A percentile compares a stretch with the other conserved stretches of the same genome.
Evolutionary conservation across 2,113 vertebrate species (phyloP).

Genomic region (Todiramphus chloris): DNA sequence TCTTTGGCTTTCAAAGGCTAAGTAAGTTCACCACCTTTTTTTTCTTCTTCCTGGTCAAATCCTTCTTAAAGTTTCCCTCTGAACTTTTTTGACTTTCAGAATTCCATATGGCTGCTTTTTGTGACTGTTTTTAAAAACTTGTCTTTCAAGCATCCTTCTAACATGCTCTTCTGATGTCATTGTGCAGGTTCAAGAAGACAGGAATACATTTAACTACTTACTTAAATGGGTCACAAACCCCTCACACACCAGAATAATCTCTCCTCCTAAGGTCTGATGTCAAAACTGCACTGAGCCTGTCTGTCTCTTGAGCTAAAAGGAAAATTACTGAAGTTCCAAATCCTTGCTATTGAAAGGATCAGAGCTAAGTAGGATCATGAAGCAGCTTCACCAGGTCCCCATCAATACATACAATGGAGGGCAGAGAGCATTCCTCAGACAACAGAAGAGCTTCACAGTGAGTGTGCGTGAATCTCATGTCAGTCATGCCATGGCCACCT

Average conservation of each 20-base stretch:
- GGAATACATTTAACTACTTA: constrained; percentile 7
- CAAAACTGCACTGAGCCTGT: neutral
- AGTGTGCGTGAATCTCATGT: neutral
- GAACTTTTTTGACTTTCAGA: constrained; percentile 1
- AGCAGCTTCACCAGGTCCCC: neutral
- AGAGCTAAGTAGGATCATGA: neutral
- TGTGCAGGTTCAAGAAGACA: constrained; percentile 4
- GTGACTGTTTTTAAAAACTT: neutral
- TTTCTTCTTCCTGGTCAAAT: neutral
- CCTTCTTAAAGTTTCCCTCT: neutral
- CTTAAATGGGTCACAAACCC: neutral
- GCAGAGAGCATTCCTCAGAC: neutral
- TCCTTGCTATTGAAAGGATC: neutral
- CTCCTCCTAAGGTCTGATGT: neutral
- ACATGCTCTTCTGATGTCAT: neutral
- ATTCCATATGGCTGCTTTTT: neutral
- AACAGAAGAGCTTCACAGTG: neutral
- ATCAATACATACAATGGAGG: accelerated
- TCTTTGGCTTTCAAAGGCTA: constrained; percentile 1
- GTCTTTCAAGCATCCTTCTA: neutral
- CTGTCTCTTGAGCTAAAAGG: neutral
- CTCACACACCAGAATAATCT: neutral
- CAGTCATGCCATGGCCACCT: neutral
- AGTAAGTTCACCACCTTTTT: neutral
- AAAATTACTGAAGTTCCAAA: neutral